Percentiles rank a stretch among this genome's conserved stretches.
Conservation (phyloP, 2,888 invertebrate species). For the Prionchulus punctatus region DNA sequence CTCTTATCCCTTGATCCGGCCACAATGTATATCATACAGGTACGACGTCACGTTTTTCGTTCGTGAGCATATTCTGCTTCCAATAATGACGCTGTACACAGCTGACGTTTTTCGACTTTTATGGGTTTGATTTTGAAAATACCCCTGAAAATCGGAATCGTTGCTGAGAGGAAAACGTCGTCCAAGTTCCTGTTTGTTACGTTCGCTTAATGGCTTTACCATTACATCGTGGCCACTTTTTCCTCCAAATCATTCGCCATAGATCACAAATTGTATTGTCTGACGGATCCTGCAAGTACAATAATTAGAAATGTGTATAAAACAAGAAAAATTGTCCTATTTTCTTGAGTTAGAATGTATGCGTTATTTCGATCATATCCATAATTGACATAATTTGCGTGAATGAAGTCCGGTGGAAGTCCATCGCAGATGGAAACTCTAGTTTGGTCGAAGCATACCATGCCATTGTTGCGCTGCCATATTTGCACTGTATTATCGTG, state of each 20-base stretch:
- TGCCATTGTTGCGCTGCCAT: background rate
- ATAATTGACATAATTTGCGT: background rate
- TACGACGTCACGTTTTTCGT: background rate
- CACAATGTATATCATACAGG: background rate
- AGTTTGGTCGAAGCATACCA: background rate
- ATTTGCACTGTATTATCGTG: background rate
- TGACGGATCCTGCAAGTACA: background rate
- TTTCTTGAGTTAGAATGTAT: background rate
- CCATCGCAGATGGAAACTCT: background rate
- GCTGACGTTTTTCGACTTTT: background rate
- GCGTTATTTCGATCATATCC: background rate
- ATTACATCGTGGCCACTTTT: background rate
- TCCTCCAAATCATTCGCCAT: background rate
- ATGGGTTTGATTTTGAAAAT: background rate
- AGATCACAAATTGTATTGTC: background rate
- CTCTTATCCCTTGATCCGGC: background rate
- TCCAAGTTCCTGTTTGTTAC: background rate
- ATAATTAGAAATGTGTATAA: too few relatives aligned
- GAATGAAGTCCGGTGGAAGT: background rate
- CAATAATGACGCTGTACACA: background rate
- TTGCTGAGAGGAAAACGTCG: background rate
- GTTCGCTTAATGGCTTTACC: background rate
- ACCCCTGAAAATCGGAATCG: background rate
- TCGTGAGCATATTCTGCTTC: background rate
- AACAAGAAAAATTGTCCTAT: too few relatives aligned